A percentile compares a stretch with the other conserved stretches of the same genome.
Conservation (phyloP, 2,888 invertebrate genomes). For the Drosophila pullipes region DNA sequence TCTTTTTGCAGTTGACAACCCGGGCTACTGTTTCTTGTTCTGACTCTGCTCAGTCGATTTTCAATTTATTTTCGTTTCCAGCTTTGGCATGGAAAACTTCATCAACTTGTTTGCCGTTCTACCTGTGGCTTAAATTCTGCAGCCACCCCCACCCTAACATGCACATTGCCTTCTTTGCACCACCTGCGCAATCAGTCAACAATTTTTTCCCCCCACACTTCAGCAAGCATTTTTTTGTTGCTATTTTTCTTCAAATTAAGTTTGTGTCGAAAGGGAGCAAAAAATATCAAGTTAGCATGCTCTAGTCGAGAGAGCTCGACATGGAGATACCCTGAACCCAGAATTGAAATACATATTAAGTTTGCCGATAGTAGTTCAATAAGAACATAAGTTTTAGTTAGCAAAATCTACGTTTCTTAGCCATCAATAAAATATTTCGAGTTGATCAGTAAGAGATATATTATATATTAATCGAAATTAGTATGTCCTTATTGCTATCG, state of each 20-base stretch:
- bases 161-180: constrained; percentile 34
- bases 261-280: constrained; percentile 60
- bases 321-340: neutral
- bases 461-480: neutral
- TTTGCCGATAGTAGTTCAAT: neutral
- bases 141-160: neutral
- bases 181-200: constrained; percentile 65
- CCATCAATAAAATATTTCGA: neutral
- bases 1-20: constrained; percentile 69
- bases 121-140: constrained; percentile 76
- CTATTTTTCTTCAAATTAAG: constrained; percentile 72
- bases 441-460: neutral
- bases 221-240: constrained; percentile 31
- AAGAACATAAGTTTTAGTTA: neutral
- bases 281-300: neutral
- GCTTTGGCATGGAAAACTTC: constrained; percentile 63
- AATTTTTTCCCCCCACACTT: constrained; percentile 35
- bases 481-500: neutral
- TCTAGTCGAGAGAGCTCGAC: neutral
- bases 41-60: constrained; percentile 69
- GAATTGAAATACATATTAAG: neutral
- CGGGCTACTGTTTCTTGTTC: constrained; percentile 53
- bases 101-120: constrained; percentile 71
- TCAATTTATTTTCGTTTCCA: constrained; percentile 65
- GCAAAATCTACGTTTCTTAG: neutral